Conservation (phyloP, 2,113 vertebrate species). For the Ceyx cyanopectus region DNA sequence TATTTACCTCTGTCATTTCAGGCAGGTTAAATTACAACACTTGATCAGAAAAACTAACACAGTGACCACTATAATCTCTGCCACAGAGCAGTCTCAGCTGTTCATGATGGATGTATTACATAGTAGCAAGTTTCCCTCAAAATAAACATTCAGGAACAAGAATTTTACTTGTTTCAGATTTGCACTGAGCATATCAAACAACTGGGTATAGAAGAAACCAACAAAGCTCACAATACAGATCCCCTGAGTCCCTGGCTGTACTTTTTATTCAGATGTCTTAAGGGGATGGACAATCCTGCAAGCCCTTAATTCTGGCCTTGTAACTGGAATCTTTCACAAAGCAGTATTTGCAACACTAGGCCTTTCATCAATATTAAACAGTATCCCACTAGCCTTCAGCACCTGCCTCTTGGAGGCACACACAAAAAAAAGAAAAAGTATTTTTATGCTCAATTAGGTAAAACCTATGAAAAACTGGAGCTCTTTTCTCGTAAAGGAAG, state of each 20-base stretch:
- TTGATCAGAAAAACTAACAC: neutral
- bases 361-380: neutral
- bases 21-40: neutral
- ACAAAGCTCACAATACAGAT: neutral
- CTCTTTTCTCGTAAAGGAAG: neutral
- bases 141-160: neutral
- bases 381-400: neutral
- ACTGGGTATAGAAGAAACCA: neutral
- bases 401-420: neutral
- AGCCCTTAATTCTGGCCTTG: neutral
- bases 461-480: neutral
- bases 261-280: neutral
- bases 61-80: neutral
- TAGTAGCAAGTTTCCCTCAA: neutral
- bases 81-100: neutral
- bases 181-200: neutral
- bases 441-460: neutral
- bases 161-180: neutral
- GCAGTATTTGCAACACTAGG: neutral
- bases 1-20: neutral
- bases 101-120: neutral
- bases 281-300: neutral
- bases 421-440: neutral
- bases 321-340: neutral
- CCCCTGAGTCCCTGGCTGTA: neutral